A percentile compares a stretch with the other conserved stretches of the same genome.
Evolutionary conservation across 1,140 invertebrate genomes (phyloP).

Genomic region (Leptestheria dahalacensis): DNA sequence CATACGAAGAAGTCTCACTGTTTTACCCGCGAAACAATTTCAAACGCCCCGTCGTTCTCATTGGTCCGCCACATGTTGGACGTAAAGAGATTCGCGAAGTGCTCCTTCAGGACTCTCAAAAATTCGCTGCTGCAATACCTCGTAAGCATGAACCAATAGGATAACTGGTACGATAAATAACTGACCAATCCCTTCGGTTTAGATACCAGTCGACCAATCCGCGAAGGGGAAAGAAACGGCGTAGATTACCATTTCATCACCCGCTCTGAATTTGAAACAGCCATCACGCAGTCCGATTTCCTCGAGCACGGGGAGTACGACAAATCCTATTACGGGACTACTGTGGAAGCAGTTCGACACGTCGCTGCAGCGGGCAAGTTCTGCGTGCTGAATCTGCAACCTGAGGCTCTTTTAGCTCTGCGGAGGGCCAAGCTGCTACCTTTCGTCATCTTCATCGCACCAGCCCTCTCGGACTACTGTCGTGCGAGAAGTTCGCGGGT

Average conservation of each 20-base stretch:
- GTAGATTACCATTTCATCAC: constrained; percentile 39
- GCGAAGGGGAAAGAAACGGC: constrained; percentile 33
- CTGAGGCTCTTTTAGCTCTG: constrained; percentile 15
- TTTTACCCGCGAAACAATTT: constrained; percentile 35
- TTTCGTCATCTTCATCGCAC: background rate
- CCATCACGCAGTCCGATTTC: constrained; percentile 32
- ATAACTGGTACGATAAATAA: too few relatives aligned
- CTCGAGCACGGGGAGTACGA: constrained; percentile 40
- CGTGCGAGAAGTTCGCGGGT: background rate
- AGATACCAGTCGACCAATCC: constrained; percentile 34
- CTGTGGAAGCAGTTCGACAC: constrained; percentile 32
- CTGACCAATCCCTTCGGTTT: too few relatives aligned
- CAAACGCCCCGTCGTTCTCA: constrained; percentile 38
- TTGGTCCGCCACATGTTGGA: constrained; percentile 38
- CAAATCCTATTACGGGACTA: constrained; percentile 39
- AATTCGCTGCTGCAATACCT: constrained; percentile 39
- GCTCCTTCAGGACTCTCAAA: constrained; percentile 35
- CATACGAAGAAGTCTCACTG: constrained; percentile 37
- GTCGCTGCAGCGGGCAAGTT: constrained; percentile 36
- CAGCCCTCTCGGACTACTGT: background rate
- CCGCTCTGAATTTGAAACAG: constrained; percentile 31
- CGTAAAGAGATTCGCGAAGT: constrained; percentile 34
- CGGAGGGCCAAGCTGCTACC: background rate
- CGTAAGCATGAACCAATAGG: constrained; percentile 34
- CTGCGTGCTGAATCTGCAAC: constrained; percentile 35